These are phyloP conservation scores for Bilobella aurantiaca DNA, from an alignment of 1,140 invertebrate species.

Conservation along the genomic window DNA sequence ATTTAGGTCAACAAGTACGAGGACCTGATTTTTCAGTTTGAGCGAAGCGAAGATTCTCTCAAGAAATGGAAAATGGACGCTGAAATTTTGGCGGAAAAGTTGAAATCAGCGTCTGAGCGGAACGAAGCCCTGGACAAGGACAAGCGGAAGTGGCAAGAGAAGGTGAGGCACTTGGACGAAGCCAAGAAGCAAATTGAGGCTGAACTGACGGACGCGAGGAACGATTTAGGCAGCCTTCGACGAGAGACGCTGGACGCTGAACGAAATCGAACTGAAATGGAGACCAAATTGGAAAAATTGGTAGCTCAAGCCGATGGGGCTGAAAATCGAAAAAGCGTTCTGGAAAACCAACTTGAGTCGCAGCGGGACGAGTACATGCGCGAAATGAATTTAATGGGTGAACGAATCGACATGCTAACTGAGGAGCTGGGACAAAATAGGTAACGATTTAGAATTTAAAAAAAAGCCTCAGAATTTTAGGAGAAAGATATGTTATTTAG, in stretches of 20 bases:
- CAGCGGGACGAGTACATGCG: constrained; percentile 42
- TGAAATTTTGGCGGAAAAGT: constrained; percentile 31
- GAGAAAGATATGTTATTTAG: constrained; percentile 8
- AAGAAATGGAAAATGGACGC: constrained; percentile 35
- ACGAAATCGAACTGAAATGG: constrained; percentile 45
- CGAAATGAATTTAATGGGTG: constrained; percentile 27
- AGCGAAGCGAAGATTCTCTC: constrained; percentile 29
- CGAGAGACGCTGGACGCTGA: constrained; percentile 45
- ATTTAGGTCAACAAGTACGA: constrained; percentile 22
- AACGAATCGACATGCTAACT: constrained; percentile 25
- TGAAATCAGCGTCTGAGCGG: constrained; percentile 22
- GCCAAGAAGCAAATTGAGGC: constrained; percentile 21
- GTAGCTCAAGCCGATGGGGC: constrained; percentile 22
- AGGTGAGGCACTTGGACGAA: constrained; percentile 19
- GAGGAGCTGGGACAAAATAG: constrained; percentile 29
- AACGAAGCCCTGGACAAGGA: constrained; percentile 27
- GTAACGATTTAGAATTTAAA: too few species aligned
- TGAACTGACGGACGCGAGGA: constrained; percentile 25
- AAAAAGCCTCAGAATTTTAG: constrained; percentile 2
- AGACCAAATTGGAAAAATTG: constrained; percentile 29
- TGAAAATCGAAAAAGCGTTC: constrained; percentile 23
- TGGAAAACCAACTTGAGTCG: constrained; percentile 61
- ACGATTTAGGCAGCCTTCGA: constrained; percentile 27
- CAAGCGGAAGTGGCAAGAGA: constrained; percentile 30
- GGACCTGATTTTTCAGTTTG: constrained; percentile 30